Base-by-base conservation (phyloP, 2,888 invertebrate species). In the Drosophila merina region DNA sequence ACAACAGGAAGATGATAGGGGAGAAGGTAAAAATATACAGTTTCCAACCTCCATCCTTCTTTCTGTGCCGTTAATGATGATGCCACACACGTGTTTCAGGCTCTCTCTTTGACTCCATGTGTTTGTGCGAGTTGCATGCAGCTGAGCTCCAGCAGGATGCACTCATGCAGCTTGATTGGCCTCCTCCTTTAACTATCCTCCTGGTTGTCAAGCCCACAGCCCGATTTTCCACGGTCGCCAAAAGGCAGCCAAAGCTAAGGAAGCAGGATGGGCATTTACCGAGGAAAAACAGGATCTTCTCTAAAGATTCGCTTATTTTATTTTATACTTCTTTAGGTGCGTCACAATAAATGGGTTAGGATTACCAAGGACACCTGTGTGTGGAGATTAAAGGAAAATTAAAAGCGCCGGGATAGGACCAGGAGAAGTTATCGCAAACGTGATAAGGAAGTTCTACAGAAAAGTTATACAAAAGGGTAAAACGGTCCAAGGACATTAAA, bases 151-250 rank as follows among this genome's bases (percentile, higher is more conserved):
- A 66, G 72, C 38, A 62, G 60, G 63, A 81, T 64, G 88, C 88
- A 87, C 77, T 87, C 86, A 83, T 83, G 83, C 83, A 88, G 84
- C 80, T 86, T 86, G 84, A 88, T 84, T 88, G 83, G 74, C 83
- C 86, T 75, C 77, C 76, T 77, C 63, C 63, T 31, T 62, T 40
- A 62, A 60, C 44, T 10, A 20, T 20, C 44, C 25, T 4, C 44
- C 44, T 48, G 31, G 25, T 30, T n/a, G 20, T 6, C 31, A 12
- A 30, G n/a, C 30, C 55, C 26, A 57, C 33, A 40, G n/a, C 30
- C 20, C 38, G 25, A n/a, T 8, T 14, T 10, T 38, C 0, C 8
- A 3, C 14, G 12, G 10, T 28, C 14, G n/a, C 20, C 12, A 38
- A 25, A 30, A 12, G 51, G 9, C 26, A 52, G 54, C 14, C 54